Conservation (phyloP, 2,797 vertebrate genomes). For the Rhodeus uyekii region DNA sequence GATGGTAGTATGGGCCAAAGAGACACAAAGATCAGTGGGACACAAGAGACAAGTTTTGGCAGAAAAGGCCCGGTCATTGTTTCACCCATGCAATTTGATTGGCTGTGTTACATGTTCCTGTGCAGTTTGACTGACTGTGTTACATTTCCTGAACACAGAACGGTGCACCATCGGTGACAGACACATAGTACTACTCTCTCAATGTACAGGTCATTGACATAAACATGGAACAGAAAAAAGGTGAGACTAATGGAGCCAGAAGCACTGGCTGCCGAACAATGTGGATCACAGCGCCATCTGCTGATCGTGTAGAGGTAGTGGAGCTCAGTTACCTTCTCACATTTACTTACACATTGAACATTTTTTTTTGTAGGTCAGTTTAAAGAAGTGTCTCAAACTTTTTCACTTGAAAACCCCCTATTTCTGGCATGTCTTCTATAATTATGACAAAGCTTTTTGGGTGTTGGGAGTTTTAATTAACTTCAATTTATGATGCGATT, state of each 20-base stretch:
- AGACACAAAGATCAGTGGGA: conserved; percentile 54
- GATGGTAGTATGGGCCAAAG: conserved; percentile 22
- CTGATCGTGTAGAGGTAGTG: conserved; percentile 64
- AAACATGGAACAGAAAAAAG: conserved; percentile 53
- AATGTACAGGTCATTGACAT: conserved; percentile 54
- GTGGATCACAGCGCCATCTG: conserved; percentile 64
- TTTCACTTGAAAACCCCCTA: background rate
- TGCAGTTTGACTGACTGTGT: conserved; percentile 59
- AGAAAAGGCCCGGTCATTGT: conserved; percentile 65
- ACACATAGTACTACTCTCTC: conserved; percentile 58
- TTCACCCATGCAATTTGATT: conserved; percentile 65
- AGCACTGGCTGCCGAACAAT: conserved; percentile 51
- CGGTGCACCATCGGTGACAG: conserved; percentile 60
- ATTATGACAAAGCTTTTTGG: background rate
- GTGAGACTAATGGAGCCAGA: conserved; percentile 48
- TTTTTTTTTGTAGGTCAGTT: background rate
- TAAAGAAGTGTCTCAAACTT: background rate
- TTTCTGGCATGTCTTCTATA: background rate
- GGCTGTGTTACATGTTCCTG: conserved; percentile 59
- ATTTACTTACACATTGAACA: background rate
- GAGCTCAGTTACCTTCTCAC: conserved; percentile 56
- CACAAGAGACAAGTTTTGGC: conserved; percentile 61
- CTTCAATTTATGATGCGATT: background rate
- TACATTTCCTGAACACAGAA: conserved; percentile 61
- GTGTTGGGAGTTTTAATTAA: background rate